A percentile compares a stretch with the other conserved stretches of the same genome.
phyloP scores from a whole-genome alignment of 2,113 vertebrate genomes.

The Terrapene triunguis region DNA sequence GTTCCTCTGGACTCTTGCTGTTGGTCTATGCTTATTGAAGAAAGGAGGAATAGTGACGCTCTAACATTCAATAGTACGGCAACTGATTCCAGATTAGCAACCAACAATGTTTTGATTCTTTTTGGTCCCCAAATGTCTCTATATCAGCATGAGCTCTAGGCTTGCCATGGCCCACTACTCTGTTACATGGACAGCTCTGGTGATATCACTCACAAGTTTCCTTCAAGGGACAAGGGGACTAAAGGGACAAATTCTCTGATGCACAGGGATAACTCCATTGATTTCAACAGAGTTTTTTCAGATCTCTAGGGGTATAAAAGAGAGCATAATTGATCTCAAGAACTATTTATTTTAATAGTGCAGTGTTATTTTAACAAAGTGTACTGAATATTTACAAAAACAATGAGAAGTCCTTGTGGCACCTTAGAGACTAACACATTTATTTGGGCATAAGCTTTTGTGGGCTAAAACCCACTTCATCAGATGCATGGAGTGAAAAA shows the following conservation, averaged over 20 bases:
- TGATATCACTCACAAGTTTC: not conserved
- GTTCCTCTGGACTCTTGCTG: not conserved
- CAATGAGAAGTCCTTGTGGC: too few species aligned
- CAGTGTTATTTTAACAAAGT: not conserved
- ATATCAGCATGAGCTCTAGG: not conserved
- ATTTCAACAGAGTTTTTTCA: slow-evolving; percentile 1
- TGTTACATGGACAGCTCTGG: not conserved
- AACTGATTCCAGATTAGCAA: not conserved
- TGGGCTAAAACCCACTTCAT: too few species aligned
- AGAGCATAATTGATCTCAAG: not conserved
- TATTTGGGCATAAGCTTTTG: too few species aligned
- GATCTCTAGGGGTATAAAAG: not conserved
- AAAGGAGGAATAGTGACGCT: not conserved
- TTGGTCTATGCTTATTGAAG: not conserved
- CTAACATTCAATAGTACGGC: not conserved
- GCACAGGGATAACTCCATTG: not conserved
- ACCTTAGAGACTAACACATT: too few species aligned
- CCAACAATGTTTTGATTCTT: not conserved
- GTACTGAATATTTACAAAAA: not conserved
- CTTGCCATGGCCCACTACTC: not conserved
- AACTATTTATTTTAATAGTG: not conserved
- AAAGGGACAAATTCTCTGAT: not conserved
- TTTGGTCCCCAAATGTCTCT: not conserved
- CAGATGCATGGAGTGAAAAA: too few species aligned
- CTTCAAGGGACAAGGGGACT: not conserved